phyloP scores from a whole-genome alignment of 2,888 invertebrate species.

The Lasioglossum pauxillum region DNA sequence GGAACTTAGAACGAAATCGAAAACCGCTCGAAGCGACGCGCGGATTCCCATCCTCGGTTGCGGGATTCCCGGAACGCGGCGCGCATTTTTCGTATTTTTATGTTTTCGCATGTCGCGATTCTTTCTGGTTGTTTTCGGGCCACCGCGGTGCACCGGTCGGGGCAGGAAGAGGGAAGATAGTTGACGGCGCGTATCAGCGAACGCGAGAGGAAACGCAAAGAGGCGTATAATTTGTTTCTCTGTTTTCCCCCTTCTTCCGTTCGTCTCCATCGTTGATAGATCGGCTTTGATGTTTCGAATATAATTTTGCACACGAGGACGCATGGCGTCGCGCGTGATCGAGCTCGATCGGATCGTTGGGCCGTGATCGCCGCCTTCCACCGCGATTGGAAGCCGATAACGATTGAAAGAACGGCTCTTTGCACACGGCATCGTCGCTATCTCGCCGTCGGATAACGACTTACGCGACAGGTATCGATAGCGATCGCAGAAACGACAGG shows the following conservation, averaged over 20 bases:
- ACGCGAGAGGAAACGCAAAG: slow-evolving; percentile 1
- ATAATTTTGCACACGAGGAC: background rate
- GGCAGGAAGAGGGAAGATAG: slow-evolving; percentile 12
- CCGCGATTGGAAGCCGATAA: background rate
- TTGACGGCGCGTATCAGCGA: background rate
- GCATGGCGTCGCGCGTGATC: background rate
- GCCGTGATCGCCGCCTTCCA: background rate
- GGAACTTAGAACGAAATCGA: background rate
- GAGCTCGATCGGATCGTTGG: background rate
- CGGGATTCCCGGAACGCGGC: background rate
- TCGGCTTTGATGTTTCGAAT: background rate
- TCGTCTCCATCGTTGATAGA: background rate
- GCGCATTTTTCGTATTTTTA: background rate
- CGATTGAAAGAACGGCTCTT: slow-evolving; percentile 29
- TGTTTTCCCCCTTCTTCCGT: background rate
- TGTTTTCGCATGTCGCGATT: background rate
- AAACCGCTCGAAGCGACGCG: background rate
- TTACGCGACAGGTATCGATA: slow-evolving; percentile 34
- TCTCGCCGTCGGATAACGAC: slow-evolving; percentile 44
- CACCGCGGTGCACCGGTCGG: background rate
- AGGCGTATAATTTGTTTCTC: background rate
- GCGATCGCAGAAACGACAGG: background rate
- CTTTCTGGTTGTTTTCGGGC: background rate
- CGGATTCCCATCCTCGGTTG: background rate
- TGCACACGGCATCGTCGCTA: slow-evolving; percentile 61